These are phyloP conservation scores for Parochlus steinenii DNA, from an alignment of 2,888 invertebrate genomes.

Conservation along the genomic window DNA sequence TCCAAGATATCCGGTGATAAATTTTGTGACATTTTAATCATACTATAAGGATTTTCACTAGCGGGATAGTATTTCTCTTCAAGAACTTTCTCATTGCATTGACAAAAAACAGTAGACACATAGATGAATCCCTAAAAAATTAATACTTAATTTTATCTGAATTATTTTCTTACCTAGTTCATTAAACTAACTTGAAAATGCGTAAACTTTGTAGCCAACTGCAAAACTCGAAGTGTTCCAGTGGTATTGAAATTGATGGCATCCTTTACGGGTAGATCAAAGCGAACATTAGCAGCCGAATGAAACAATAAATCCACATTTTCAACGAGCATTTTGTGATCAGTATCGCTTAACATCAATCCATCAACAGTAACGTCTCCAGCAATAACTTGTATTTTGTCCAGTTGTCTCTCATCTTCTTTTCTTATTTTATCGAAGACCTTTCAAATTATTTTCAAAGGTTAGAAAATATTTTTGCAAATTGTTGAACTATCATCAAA, in stretches of 20 bases:
- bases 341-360: constrained; percentile 40
- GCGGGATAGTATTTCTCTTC: constrained; percentile 69
- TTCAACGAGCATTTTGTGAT: constrained; percentile 37
- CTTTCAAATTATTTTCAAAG: no score
- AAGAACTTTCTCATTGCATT: constrained; percentile 59
- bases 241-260: constrained; percentile 73
- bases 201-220: constrained; percentile 53
- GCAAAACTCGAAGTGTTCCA: constrained; percentile 60
- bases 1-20: constrained; percentile 48
- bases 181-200: constrained; percentile 51
- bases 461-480: no score
- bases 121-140: no score
- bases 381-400: constrained; percentile 45
- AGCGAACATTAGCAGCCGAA: constrained; percentile 74
- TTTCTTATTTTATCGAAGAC: constrained; percentile 37
- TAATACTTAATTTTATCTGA: no score
- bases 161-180: no score
- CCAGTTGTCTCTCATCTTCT: constrained; percentile 36
- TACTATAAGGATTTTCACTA: constrained; percentile 38
- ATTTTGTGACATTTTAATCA: constrained; percentile 47
- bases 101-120: constrained; percentile 85
- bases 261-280: constrained; percentile 68
- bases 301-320: constrained; percentile 62
- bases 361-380: constrained; percentile 45
- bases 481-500: no score